Evolutionary conservation across 2,888 invertebrate genomes (phyloP).

Genomic region (Epirrhoe tristata): DNA sequence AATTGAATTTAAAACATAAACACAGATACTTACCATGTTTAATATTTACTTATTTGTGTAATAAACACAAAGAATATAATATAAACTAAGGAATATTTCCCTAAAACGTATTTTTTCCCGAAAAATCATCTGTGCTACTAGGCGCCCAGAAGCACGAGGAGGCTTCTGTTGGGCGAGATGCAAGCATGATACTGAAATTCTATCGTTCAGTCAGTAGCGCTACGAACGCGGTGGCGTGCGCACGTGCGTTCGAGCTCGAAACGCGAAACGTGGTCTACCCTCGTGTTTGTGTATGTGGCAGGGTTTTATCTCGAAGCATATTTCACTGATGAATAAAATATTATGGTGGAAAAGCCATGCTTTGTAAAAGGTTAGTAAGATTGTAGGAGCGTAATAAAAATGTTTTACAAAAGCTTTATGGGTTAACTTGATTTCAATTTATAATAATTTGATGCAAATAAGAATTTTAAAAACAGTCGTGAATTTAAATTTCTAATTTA

Average conservation of each 20-base stretch:
- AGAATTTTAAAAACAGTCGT: neutral
- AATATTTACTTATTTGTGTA: too few relatives aligned
- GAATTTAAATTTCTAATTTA: too few relatives aligned
- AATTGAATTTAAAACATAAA: too few relatives aligned
- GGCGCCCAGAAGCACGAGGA: conserved; percentile 61
- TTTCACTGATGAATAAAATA: conserved; percentile 34
- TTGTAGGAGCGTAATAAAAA: conserved; percentile 2
- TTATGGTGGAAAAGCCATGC: conserved; percentile 37
- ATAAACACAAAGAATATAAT: too few relatives aligned
- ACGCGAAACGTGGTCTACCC: conserved; percentile 37
- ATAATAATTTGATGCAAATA: neutral
- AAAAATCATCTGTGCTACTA: conserved; percentile 59
- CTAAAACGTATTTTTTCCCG: conserved; percentile 51
- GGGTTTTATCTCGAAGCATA: conserved; percentile 37
- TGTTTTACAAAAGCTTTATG: neutral
- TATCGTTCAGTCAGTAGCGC: conserved; percentile 72
- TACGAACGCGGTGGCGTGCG: conserved; percentile 64
- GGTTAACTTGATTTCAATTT: neutral
- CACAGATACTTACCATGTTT: too few relatives aligned
- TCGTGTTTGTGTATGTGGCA: conserved; percentile 46
- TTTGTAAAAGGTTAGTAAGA: conserved; percentile 41
- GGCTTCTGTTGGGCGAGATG: conserved; percentile 64
- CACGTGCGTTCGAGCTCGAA: conserved; percentile 52
- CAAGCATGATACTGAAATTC: conserved; percentile 59
- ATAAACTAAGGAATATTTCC: conserved; percentile 44